Percentiles rank a stretch among this genome's conserved stretches.
Evolutionary conservation across 2,888 invertebrate genomes (phyloP).

Genomic region (Metellina segmentata): DNA sequence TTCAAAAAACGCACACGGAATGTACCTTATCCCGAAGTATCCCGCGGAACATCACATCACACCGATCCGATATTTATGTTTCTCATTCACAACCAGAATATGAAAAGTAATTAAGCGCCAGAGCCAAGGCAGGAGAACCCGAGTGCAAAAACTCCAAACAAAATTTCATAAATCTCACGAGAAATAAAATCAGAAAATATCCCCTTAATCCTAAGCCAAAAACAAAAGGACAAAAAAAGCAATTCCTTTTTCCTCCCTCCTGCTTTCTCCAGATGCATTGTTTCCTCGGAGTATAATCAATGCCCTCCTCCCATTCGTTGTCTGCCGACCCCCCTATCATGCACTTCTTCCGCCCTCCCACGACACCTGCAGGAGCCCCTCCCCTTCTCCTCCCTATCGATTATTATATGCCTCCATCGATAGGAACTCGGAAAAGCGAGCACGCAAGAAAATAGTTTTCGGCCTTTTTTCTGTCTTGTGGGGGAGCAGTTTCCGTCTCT

Average conservation of each 20-base stretch:
- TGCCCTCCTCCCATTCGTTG: conserved; percentile 70
- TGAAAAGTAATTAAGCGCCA: too few relatives aligned
- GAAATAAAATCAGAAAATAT: conserved; percentile 71
- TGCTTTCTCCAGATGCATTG: conserved; percentile 60
- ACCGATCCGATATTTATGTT: too few relatives aligned
- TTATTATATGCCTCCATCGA: conserved; percentile 65
- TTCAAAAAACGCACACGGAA: too few relatives aligned
- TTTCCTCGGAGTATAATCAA: conserved; percentile 72
- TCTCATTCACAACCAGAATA: too few relatives aligned
- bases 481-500: not conserved
- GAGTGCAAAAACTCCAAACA: not conserved
- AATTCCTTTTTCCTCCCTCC: conserved; percentile 46
- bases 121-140: not conserved
- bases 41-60: too few relatives aligned
- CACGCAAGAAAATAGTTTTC: conserved; percentile 74
- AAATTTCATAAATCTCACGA: conserved; percentile 68
- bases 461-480: not conserved
- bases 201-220: conserved; percentile 68
- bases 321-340: conserved; percentile 55
- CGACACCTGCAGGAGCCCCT: conserved; percentile 72
- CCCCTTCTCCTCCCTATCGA: conserved; percentile 65
- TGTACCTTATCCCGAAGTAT: too few relatives aligned
- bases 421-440: conserved; percentile 29
- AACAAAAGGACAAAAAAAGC: conserved; percentile 48
- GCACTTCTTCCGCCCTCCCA: conserved; percentile 65